Conservation (phyloP, 2,113 vertebrate species). For the Proterorhinus semilunaris region DNA sequence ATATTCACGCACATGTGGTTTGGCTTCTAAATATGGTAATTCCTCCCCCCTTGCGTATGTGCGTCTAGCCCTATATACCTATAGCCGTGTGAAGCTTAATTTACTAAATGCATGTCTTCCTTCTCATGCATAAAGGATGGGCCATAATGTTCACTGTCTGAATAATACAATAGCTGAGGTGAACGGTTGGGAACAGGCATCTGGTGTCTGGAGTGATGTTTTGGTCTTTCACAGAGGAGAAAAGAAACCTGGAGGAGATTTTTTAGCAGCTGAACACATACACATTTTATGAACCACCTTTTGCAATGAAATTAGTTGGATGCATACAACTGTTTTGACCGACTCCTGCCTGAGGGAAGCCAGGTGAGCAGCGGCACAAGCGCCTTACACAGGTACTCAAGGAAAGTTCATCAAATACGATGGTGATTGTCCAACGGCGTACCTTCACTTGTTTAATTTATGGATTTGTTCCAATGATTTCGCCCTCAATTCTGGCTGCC, state of each 20-base stretch:
- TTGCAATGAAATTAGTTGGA: too few species aligned
- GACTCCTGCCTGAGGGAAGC: too few species aligned
- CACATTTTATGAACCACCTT: too few species aligned
- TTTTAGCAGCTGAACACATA: too few species aligned
- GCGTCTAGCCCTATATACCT: background rate
- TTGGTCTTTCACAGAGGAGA: constrained; percentile 6
- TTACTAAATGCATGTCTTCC: constrained; percentile 13
- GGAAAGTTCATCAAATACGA: too few species aligned
- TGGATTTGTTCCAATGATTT: too few species aligned
- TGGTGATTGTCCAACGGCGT: too few species aligned
- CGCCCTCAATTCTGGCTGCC: too few species aligned
- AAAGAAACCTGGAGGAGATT: background rate
- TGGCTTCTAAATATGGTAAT: constrained; percentile 21
- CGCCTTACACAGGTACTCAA: too few species aligned
- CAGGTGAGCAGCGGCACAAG: too few species aligned
- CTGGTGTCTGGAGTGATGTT: background rate
- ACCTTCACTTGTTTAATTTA: too few species aligned
- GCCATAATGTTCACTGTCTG: constrained; percentile 27
- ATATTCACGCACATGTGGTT: constrained; percentile 1
- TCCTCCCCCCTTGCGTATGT: background rate
- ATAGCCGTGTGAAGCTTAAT: background rate
- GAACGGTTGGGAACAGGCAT: constrained; percentile 9
- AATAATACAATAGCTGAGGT: constrained; percentile 42
- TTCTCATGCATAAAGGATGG: constrained; percentile 34
- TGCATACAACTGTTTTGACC: too few species aligned